Evolutionary conservation across 2,888 invertebrate genomes (phyloP), one percentile per base, ranked within the genome.

Genomic region (Fragum fragum): DNA sequence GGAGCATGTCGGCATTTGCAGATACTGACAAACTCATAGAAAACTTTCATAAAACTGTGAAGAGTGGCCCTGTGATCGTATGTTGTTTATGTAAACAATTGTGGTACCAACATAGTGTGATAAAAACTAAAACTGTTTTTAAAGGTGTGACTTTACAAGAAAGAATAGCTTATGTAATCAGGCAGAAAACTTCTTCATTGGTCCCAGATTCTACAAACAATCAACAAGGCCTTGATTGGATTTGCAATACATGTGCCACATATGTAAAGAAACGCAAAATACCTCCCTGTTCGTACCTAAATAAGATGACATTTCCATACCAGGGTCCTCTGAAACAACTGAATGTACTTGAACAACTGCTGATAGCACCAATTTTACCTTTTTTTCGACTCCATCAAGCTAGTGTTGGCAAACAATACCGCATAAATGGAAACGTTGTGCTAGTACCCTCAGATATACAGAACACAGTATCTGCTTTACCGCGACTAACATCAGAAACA

Each of bases 381-480:
- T 42, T 52, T 52, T 66, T 66, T 39, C 21, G 26, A 69, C 73
- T 86, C 11, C 76, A 79, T 57, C 52, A 86, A 68, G 78, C 75
- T 21, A 76, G 73, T 29, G 39, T 73, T 52, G 86, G 86, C 36
- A 70, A 73, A 42, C 76, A 86, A 32, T 69, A 69, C 11, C 39
- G 57, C n/a, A 63, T 86, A 18, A 55, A 55, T 47, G 86, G 83
- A 72, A 86, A 83, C 59, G 78, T 83, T 70, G 86, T 86, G 21
- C 55, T 81, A 28, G 86, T 79, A 42, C 79, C 86, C 42, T 47
- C 79, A 28, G 77, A 86, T 76, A 72, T 81, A 18, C 23, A 63
- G 1, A 81, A 75, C 36, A 81, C 83, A 70, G 78, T 71, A 53
- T n/a, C 23, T 18, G 42, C 71, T 55, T 28, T 52, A 23, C 71